A percentile compares a stretch with the other conserved stretches of the same genome.
These are phyloP conservation scores for Pteropus rufus DNA, from an alignment of 2,797 vertebrate genomes.

Conservation along the genomic window DNA sequence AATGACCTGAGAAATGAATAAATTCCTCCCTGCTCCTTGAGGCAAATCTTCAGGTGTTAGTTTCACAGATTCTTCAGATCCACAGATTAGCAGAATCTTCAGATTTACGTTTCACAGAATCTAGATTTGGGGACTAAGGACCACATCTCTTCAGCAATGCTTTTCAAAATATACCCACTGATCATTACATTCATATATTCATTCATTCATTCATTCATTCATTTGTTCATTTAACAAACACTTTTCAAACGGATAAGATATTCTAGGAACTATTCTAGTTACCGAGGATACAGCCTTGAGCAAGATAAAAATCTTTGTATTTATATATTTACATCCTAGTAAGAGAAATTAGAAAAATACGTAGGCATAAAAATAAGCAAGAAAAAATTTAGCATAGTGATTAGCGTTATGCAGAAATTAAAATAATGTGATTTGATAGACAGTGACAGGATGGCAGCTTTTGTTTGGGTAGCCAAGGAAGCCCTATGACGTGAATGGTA, in stretches of 20 bases:
- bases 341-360: background rate
- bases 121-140: background rate
- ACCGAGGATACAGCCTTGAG: background rate
- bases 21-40: background rate
- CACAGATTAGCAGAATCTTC: background rate
- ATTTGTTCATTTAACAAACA: background rate
- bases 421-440: background rate
- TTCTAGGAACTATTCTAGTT: background rate
- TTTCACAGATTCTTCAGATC: background rate
- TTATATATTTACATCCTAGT: background rate
- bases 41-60: background rate
- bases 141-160: rapidly evolving
- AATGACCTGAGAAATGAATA: background rate
- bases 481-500: background rate
- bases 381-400: background rate
- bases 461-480: background rate
- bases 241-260: background rate
- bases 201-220: background rate
- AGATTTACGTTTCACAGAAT: background rate
- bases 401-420: background rate
- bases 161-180: background rate
- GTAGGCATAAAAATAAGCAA: background rate
- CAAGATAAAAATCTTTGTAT: background rate
- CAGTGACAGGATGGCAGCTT: background rate
- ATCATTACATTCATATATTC: background rate